Evolutionary conservation across 2,888 invertebrate genomes (phyloP), one percentile per base, ranked within the genome.

Genomic region (Acrobasis repandana): DNA sequence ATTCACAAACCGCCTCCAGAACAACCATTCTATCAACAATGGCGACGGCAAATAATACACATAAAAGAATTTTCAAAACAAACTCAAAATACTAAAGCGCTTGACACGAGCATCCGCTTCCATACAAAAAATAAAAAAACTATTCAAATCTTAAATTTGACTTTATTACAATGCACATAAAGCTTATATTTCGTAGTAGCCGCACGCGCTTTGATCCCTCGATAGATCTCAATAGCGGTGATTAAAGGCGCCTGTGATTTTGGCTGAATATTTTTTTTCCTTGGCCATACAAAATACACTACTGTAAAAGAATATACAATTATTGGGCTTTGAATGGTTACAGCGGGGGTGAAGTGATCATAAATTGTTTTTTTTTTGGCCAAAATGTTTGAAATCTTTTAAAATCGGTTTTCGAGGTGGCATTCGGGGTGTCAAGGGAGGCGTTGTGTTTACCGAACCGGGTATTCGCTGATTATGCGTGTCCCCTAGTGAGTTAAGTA

Each of bases 51-150:
- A 92, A 86, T 82, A 85, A 92, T 90, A 88, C 85, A 89, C 88
- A 92, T 91, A 92, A 92, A 93, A 92, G 92, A 92, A 88, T 92
- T 91, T 92, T 92, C 91, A 92, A 92, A 92, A 92, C 92, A 93
- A 92, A 92, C 90, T 92, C 91, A 89, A 90, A 90, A 90, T 91
- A 91, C 89, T 89, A 87, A 91, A 90, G 90, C 91, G 90, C 88
- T 92, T 91, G 92, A 92, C 92, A 90, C 90, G 91, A 90, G 92
- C 92, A 93, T 92, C 92, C 92, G 92, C 88, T 90, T 76, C 79
- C 72, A 72, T 73, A 83, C 86, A 90, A 91, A 90, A 90, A 90
- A 90, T 71, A 79, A 82, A 81, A 83, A 81, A 80, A 86, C 69
- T 83, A 87, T 84, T 71, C 73, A 66, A 73, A 70, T 75, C 64